Evolutionary conservation across 1,140 invertebrate genomes (phyloP), one percentile per base, ranked within the genome.

Genomic region (Apis florea): DNA sequence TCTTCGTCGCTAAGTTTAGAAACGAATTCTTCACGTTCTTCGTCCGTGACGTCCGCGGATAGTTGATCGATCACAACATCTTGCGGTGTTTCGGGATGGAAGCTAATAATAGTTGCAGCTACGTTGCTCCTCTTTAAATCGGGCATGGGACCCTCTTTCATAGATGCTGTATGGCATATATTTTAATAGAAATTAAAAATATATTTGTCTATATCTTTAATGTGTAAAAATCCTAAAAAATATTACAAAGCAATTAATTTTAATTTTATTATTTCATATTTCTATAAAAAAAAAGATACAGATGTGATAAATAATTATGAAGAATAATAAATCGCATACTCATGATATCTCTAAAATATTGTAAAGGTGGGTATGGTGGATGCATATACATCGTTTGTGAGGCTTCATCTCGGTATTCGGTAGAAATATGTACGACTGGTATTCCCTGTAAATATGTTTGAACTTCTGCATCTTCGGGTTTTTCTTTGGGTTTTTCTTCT

Each of bases 391-490:
- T 71, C 2, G 90, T 90, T 66, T 90, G 90, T 17, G 72, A 85
- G 10, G 83, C 86, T 77, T 90, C 83, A 26, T 90, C 85, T 5
- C 31, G 69, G n/a, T 85, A 84, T 63, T 82, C 58, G 2, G 82
- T 24, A 10, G 85, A 83, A 51, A 89, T 87, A 1, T 77, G 64
- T 15, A 90, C 88, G 19, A 31, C 74, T 4, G 86, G 76, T 40
- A 85, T 73, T 15, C 89, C 89, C 67, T 87, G 83, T 10, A 90
- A 51, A 68, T 85, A 90, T 4, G 90, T 90, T 81, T 90, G 90
- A 74, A 24, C 81, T 53, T 83, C 80, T 1, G 69, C 64, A n/a
- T 88, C 83, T 13, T 75, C 63, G 5, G 13, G 13, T 26, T 12
- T 54, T 5, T 17, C 2, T 17, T 4, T 47, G 26, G 13, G n/a